These are phyloP conservation scores for Pomacea maculata DNA, from an alignment of 1,140 invertebrate species.

Conservation along the genomic window DNA sequence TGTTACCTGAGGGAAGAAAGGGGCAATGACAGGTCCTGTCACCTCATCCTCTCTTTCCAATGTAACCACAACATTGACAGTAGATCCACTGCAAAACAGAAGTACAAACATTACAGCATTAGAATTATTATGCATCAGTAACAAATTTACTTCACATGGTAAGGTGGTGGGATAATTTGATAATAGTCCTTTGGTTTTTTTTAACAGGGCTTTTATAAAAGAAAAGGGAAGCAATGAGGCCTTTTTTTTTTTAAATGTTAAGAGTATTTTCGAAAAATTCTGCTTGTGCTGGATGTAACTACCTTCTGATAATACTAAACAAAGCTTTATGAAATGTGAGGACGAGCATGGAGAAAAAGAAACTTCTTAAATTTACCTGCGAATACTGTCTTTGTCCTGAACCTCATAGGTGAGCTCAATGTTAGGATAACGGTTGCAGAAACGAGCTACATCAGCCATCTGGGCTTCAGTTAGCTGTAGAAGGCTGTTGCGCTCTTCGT, in stretches of 20 bases:
- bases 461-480: constrained; percentile 85
- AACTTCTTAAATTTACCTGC: constrained; percentile 44
- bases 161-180: background rate
- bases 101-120: background rate
- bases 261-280: too few relatives aligned
- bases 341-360: too few relatives aligned
- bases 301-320: too few relatives aligned
- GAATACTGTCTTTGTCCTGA: constrained; percentile 78
- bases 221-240: too few relatives aligned
- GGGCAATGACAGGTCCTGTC: constrained; percentile 95
- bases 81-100: constrained; percentile 74
- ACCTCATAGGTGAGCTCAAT: constrained; percentile 97
- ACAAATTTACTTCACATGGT: background rate
- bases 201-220: too few relatives aligned
- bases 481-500: constrained; percentile 87
- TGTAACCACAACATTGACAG: constrained; percentile 87
- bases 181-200: too few relatives aligned
- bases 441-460: constrained; percentile 96
- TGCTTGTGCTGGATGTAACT: too few relatives aligned
- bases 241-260: too few relatives aligned
- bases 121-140: background rate
- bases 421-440: constrained; percentile 99
- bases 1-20: constrained; percentile 91
- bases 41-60: constrained; percentile 97
- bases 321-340: too few relatives aligned